Conservation (phyloP, 2,113 vertebrate genomes). For the Scomber japonicus region DNA sequence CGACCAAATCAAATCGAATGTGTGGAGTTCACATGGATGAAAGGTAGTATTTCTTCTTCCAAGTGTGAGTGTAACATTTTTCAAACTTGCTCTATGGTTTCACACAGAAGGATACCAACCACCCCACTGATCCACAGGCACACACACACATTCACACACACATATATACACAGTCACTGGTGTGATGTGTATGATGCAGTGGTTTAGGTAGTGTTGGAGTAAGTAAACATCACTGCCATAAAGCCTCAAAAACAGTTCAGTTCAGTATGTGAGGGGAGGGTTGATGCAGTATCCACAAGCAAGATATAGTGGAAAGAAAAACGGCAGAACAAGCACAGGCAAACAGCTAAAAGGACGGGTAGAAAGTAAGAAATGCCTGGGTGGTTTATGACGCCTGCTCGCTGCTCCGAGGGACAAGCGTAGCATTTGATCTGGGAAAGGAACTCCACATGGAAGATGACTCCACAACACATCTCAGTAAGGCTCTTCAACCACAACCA, state of each 20-base stretch:
- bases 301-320: slow-evolving; percentile 2
- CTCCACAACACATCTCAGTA: slow-evolving; percentile 39
- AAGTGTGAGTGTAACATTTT: slow-evolving; percentile 50
- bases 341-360: slow-evolving; percentile 16
- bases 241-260: slow-evolving; percentile 36
- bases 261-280: background rate
- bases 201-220: slow-evolving; percentile 31
- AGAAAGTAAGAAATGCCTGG: slow-evolving; percentile 20
- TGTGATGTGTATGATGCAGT: slow-evolving; percentile 43
- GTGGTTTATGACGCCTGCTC: slow-evolving; percentile 24
- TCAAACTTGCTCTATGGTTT: slow-evolving; percentile 42
- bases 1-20: slow-evolving; percentile 55
- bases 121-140: slow-evolving; percentile 28
- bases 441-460: slow-evolving; percentile 49
- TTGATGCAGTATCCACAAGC: background rate
- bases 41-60: slow-evolving; percentile 38
- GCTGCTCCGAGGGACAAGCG: slow-evolving; percentile 23
- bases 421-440: slow-evolving; percentile 56
- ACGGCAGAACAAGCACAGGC: slow-evolving; percentile 23
- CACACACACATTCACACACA: slow-evolving; percentile 3
- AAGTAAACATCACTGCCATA: slow-evolving; percentile 47
- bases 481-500: slow-evolving; percentile 29
- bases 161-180: background rate
- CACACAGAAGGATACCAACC: slow-evolving; percentile 47
- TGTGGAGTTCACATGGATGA: slow-evolving; percentile 49